phyloP scores from a whole-genome alignment of 2,888 invertebrate genomes.

The Rhagonycha lutea region DNA sequence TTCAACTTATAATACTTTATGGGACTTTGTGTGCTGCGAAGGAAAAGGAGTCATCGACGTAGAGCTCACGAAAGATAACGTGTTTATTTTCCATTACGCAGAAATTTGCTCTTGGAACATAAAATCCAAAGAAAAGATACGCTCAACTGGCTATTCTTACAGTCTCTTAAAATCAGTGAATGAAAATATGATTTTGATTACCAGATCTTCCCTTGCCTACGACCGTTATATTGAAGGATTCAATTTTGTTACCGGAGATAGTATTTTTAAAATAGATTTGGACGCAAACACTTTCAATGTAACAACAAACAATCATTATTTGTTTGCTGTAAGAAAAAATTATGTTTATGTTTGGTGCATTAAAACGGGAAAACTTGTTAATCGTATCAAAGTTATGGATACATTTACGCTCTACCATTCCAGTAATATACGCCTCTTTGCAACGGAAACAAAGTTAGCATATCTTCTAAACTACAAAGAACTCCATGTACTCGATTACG shows the following conservation, averaged over 20 bases:
- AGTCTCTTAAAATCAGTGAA: background rate
- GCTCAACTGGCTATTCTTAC: background rate
- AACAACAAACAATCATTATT: background rate
- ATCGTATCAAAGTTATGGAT: background rate
- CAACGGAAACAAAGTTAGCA: background rate
- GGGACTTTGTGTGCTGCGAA: background rate
- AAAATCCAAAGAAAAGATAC: background rate
- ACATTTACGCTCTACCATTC: background rate
- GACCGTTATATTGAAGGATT: background rate
- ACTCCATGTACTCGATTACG: background rate
- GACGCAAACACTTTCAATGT: background rate
- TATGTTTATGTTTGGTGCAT: background rate
- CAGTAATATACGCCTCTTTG: background rate
- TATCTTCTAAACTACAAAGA: background rate
- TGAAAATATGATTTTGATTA: background rate
- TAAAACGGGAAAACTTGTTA: background rate
- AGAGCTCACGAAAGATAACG: background rate
- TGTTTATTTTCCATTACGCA: background rate
- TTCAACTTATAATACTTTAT: background rate
- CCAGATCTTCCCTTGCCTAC: fast-evolving
- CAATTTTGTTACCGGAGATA: background rate
- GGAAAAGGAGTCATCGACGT: background rate
- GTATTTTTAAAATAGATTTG: background rate
- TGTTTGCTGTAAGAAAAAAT: background rate
- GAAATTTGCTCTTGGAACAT: background rate